Base-by-base conservation (phyloP, 2,113 vertebrate species). In the Morphnarchus princeps region DNA sequence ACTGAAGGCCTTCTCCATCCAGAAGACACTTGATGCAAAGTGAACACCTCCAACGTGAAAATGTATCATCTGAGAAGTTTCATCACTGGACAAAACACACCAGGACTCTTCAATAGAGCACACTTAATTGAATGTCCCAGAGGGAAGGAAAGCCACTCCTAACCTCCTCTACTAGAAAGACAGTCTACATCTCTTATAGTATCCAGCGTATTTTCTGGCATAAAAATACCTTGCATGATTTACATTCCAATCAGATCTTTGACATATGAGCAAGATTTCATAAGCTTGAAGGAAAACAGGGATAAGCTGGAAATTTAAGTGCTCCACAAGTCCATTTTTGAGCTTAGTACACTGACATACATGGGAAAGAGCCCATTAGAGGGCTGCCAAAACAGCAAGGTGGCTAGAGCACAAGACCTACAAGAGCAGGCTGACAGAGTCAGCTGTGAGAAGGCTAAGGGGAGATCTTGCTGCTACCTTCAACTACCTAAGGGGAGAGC, bases 21-120 rank as follows among this genome's bases (percentile, higher is more conserved):
- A 77, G 34, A 90, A 62, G 49, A 57, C 25, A 36, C 4, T 2
- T n/a, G 29, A 76, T 40, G 36, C 6, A 50, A 87, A 79, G 31
- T 3, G 0, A 87, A 69, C 18, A 49, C 16, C 21, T 92, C 32
- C 38, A 2, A 1, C 0, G 0, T 11, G 50, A 25, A 81, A 57
- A 32, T 42, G 14, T 29, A 24, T 28, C 21, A 52, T 16, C 32
- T 90, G 16, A 14, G 5, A 83, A 55, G 29, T 67, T 61, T 62
- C 3, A 2, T 49, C 47, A 34, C 13, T 11, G 13, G 49, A 25
- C 4, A 1, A 55, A 40, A 50, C 31, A 43, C 10, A 19, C 3
- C 36, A 78, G 42, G 22, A 45, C 71, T 38, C 54, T 57, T 40
- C 50, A 81, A 34, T 0, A 16, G 13, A 42, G 24, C 8, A 54